These are phyloP conservation scores for Pipistrellus kuhlii DNA, from an alignment of 2,797 vertebrate genomes.

Conservation along the genomic window DNA sequence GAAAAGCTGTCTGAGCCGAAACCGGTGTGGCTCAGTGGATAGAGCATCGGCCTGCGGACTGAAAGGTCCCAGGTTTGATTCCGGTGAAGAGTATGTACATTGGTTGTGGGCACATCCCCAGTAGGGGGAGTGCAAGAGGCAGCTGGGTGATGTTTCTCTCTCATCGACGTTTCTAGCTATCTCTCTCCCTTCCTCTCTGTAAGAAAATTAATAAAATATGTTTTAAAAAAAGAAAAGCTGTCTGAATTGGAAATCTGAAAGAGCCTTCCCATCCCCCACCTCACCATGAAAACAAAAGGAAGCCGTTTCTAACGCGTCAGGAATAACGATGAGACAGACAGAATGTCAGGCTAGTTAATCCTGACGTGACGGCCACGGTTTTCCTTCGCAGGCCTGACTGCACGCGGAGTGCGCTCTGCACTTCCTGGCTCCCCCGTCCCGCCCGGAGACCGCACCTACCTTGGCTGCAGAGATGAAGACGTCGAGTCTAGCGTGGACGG, in stretches of 20 bases:
- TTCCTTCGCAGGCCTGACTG: background rate
- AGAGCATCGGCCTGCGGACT: too few relatives aligned
- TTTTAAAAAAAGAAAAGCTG: background rate
- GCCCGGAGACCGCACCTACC: slow-evolving; percentile 81
- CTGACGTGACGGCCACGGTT: background rate
- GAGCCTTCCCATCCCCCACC: background rate
- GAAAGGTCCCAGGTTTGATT: too few relatives aligned
- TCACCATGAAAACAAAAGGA: background rate
- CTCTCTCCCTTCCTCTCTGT: too few relatives aligned
- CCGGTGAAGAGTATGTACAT: too few relatives aligned
- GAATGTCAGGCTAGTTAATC: background rate
- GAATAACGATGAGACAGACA: background rate
- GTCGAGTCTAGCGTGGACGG: slow-evolving; percentile 85
- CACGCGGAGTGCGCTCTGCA: accelerated
- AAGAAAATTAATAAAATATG: too few relatives aligned
- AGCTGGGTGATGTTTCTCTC: too few relatives aligned
- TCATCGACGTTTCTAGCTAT: too few relatives aligned
- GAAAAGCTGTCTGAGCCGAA: background rate
- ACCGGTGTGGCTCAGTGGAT: too few relatives aligned
- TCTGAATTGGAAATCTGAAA: background rate
- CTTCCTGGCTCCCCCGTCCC: background rate
- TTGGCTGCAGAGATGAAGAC: slow-evolving; percentile 87
- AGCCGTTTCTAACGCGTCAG: background rate
- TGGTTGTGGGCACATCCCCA: too few relatives aligned
- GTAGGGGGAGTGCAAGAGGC: too few relatives aligned